Base-by-base conservation (phyloP, 2,888 invertebrate species). In the Baronia brevicornis region DNA sequence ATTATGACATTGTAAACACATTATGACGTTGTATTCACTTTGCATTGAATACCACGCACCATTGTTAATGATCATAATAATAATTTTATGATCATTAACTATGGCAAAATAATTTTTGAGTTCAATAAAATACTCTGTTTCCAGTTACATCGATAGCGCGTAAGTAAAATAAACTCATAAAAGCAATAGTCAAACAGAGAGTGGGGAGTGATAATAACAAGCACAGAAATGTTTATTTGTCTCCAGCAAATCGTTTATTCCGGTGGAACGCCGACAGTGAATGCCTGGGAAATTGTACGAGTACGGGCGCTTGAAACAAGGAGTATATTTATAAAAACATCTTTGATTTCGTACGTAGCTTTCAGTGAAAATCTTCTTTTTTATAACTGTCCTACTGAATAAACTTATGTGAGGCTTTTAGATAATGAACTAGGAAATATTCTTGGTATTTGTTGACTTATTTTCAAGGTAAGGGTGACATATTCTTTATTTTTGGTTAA, bases 281-380 rank as follows among this genome's bases (percentile, higher is more conserved):
- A 56, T 51, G 51, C 56, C 48, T 47, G 47, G 46, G 32, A 61
- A 60, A 57, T 57, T 53, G 52, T 54, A 43, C 48, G 47, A 48
- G 48, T 51, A 44, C 48, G 46, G 50, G 48, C 50, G 51, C 54
- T 64, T 56, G 53, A 53, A 51, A 48, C 47, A 46, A 47, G 39
- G 37, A 42, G 47, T 51, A 44, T 49, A 48, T 48, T 53, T 51
- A 48, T 47, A 52, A 54, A 53, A 44, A 48, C 48, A 51, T 48
- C 50, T 47, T 50, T 57, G 55, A 58, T 62, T 55, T 49, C 29
- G 41, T 51, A 55, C 51, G 48, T 55, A 51, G 54, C 50, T 54
- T 54, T 55, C 49, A 48, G 42, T 43, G 48, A 46, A 44, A 48
- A 39, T 43, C 35, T 32, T 57, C 54, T 54, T 54, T 51, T 36